Evolutionary conservation across 2,797 vertebrate species (phyloP), one percentile per base, ranked within the genome.

Genomic region (Neostethus bicornis): DNA sequence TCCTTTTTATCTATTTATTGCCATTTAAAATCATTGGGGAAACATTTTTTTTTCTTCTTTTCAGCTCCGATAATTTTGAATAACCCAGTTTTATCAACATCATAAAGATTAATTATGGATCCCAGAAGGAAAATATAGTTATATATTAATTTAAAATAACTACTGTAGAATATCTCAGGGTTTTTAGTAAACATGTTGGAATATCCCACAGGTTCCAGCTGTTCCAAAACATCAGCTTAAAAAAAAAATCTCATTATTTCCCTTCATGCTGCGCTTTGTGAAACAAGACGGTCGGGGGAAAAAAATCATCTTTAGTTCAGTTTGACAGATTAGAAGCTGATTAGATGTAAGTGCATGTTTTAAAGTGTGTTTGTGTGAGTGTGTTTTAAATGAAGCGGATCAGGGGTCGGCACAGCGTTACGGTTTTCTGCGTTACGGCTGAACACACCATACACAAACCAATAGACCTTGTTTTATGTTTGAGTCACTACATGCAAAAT

Each of bases 241-340:
- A 71, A 77, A 61, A 52, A 19, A 43, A 20, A n/a, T 70, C 53
- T 73, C 66, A 75, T 83, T 80, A 79, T 84, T 81, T 83, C 35
- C 17, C 25, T 55, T 51, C 69, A 79, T 47, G 61, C 73, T 65
- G 71, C 53, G 65, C 65, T 70, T 64, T 73, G 49, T 62, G 48
- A 61, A 52, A 62, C 59, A 79, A 48, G 14, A 13, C 21, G 1
- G 11, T 49, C 29, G 65, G 26, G 65, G 26, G 54, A 62, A 65
- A 31, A 46, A 60, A 58, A 51, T 19, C 48, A 17, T 52, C 61
- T 72, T 55, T 52, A 54, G 66, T 73, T 64, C 2, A 2, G 29
- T 52, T 68, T 65, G 35, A 65, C 42, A 32, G 50, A 54, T 46
- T 11, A 5, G 44, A 51, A 53, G n/a, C 53, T 59, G 28, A 46